Evolutionary conservation across 1,140 invertebrate genomes (phyloP).

Genomic region (Drosophila repletoides): DNA sequence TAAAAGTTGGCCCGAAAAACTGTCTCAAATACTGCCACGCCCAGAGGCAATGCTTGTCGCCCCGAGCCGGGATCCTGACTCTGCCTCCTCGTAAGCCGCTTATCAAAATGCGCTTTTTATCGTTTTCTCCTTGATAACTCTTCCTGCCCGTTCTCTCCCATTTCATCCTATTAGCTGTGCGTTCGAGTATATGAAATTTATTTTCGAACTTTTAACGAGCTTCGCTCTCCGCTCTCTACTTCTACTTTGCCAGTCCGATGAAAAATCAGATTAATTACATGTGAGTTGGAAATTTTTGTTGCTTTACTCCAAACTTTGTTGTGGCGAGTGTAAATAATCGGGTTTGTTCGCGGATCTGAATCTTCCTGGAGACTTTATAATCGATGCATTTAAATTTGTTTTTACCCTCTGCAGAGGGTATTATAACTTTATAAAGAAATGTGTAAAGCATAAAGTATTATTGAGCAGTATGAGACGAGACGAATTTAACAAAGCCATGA

Average conservation of each 20-base stretch:
- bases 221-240: conserved; percentile 33
- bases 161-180: conserved; percentile 60
- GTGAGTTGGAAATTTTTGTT: neutral
- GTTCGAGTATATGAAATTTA: conserved; percentile 70
- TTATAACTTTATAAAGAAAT: no score
- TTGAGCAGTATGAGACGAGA: neutral
- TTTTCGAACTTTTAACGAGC: conserved; percentile 72
- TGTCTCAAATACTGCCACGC: conserved; percentile 43
- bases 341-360: no score
- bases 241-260: conserved; percentile 5
- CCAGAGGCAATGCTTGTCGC: conserved; percentile 2
- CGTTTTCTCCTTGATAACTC: neutral
- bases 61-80: neutral
- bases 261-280: conserved; percentile 51
- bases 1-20: conserved; percentile 40
- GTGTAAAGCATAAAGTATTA: neutral
- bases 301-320: conserved; percentile 4
- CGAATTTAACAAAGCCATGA: neutral
- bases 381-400: no score
- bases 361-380: no score
- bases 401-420: no score
- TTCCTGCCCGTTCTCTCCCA: neutral
- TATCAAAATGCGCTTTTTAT: conserved; percentile 67
- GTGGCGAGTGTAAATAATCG: conserved; percentile 9
- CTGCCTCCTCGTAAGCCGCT: conserved; percentile 67